Base-by-base conservation (phyloP, 2,113 vertebrate species). In the Hylia prasina region DNA sequence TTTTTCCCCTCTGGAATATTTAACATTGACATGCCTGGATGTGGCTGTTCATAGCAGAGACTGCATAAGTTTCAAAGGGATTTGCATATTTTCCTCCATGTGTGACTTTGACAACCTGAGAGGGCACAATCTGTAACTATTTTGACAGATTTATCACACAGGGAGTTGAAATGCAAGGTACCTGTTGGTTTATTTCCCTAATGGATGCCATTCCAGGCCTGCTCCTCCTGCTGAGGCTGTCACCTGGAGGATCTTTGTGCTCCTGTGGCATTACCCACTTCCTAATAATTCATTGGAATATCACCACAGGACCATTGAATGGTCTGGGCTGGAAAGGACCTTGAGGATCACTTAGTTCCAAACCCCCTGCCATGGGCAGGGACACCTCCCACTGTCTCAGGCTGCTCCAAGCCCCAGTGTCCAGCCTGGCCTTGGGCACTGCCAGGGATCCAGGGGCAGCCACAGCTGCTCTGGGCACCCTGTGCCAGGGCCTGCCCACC, bases 401-500 rank as follows among this genome's bases (percentile, higher is more conserved):
- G 15, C 1, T 60, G 45, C n/a, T 69, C 72, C 53, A 22, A 44
- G 17, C 18, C 44, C 44, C 15, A 42, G 14, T 1, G 1, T 60
- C 53, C 63, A 60, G 0, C 18, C 39, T 61, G 54, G 54, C 28
- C 33, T 53, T 7, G 56, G 39, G 0, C 39, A 70, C 73, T 53
- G 0, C 22, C 72, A 69, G 33, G 45, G 54, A 45, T 70, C 39
- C 66, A 71, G 73, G 23, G 47, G 28, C 64, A 78, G 54, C 23
- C 64, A 7, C 84, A 78, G 19, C 28, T 78, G 0, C 84, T 69
- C 39, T 69, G 73, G 15, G 10, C 1, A 69, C 0, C 1, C 25
- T 1, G 3, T 51, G 0, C 83, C 72, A 77, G 17, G 17, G 33
- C 2, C 27, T 68, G 0, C 1, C 3, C 37, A 11, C 14, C 3